Evolutionary conservation across 2,113 vertebrate species (phyloP), one percentile per base, ranked within the genome.

Genomic region (Scalopus aquaticus): DNA sequence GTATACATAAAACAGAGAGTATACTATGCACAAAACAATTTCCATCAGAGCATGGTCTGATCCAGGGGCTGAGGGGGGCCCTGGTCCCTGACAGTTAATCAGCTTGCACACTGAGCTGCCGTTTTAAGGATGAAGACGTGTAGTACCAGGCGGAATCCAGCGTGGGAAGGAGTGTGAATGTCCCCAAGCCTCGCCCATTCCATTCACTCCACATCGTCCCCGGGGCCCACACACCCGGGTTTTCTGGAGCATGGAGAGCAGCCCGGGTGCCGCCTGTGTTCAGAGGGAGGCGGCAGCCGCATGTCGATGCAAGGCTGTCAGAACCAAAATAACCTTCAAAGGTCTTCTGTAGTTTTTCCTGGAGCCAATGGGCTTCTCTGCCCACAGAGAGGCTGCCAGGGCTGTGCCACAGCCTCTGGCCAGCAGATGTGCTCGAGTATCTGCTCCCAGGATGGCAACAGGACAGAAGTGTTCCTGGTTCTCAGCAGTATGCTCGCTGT

Each of bases 251-350:
- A 64, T 62, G 84, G 24, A 58, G 0, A 73, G 65, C 60, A 60
- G n/a, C 32, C 20, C 62, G 0, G 0, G 20, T 2, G 9, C 42
- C 51, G 16, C 24, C 69, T 67, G 9, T 32, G 28, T 51, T 62
- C 82, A 30, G 37, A 72, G 24, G 11, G 73, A 94, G 69, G 39
- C 39, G 42, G 87, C 22, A 1, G 56, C 26, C 4, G 2, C 64
- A 46, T n/a, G 49, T 81, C 67, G 56, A 15, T 9, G 28, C 13
- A 22, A 90, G 10, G 35, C 39, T 88, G 24, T 46, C 37, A 73
- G 78, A 62, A 88, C 37, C 35, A 74, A 88, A 92, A 77, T 30
- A 37, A 51, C 37, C 64, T 95, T 79, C 86, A 24, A 54, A 65
- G 24, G 51, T 4, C 0, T 9, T 37, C 39, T 30, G 24, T 3